These are phyloP conservation scores for Glyphotaelius pellucidus DNA, from an alignment of 2,888 invertebrate species.

Conservation along the genomic window DNA sequence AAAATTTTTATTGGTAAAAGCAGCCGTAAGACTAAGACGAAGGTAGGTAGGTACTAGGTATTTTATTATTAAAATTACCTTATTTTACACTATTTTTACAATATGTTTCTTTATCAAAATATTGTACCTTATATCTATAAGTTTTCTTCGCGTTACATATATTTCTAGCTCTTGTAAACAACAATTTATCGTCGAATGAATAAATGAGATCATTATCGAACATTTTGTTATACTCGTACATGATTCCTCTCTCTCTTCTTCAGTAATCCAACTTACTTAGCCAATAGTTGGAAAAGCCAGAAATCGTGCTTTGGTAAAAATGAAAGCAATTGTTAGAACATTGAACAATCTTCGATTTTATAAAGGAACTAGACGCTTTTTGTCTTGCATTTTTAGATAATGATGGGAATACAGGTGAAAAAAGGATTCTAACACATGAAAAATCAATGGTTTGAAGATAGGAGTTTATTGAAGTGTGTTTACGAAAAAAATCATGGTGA, in stretches of 20 bases:
- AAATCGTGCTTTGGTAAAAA: not conserved
- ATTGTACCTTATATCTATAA: not conserved
- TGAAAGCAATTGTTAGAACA: not conserved
- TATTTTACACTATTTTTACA: not conserved
- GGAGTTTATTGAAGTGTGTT: too few relatives aligned
- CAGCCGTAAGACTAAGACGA: not conserved
- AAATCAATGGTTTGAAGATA: too few relatives aligned
- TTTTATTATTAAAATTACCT: not conserved
- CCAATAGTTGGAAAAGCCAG: not conserved
- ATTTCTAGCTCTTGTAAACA: not conserved
- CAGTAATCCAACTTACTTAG: not conserved
- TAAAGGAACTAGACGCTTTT: not conserved
- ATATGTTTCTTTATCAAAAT: not conserved
- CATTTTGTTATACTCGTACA: not conserved
- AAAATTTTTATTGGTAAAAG: not conserved
- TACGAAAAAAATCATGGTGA: too few relatives aligned
- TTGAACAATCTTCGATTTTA: not conserved
- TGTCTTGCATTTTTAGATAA: not conserved
- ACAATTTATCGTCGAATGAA: not conserved
- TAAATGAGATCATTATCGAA: not conserved
- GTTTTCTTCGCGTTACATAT: not conserved
- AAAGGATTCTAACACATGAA: too few relatives aligned
- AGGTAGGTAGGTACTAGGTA: not conserved
- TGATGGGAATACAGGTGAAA: too few relatives aligned
- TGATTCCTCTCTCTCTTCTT: not conserved